A percentile compares a stretch with the other conserved stretches of the same genome.
Evolutionary conservation across 1,140 invertebrate species (phyloP).

Genomic region (Marisa cornuarietis): DNA sequence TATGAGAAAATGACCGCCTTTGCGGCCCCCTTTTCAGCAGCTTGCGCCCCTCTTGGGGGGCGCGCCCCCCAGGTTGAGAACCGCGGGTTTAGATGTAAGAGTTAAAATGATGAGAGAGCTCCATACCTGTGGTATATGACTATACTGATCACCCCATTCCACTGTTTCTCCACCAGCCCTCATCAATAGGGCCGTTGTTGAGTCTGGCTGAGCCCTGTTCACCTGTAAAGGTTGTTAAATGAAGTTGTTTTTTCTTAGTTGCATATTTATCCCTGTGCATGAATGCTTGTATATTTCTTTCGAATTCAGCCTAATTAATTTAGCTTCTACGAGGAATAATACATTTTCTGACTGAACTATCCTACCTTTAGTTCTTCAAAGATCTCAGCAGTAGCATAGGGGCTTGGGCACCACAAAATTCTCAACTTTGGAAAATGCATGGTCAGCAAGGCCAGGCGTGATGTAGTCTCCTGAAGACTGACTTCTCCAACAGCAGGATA

Average conservation of each 20-base stretch:
- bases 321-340: neutral
- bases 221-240: constrained; percentile 29
- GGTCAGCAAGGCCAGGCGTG: constrained; percentile 89
- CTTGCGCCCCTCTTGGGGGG: too few species aligned
- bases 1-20: too few species aligned
- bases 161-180: constrained; percentile 45
- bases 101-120: too few species aligned
- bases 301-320: neutral
- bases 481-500: constrained; percentile 82
- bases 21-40: too few species aligned
- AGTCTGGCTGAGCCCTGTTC: constrained; percentile 76
- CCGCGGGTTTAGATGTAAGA: too few species aligned
- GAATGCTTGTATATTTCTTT: neutral
- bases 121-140: constrained; percentile 62
- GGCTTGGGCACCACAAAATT: constrained; percentile 94
- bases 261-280: neutral
- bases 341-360: neutral
- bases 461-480: constrained; percentile 76
- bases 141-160: constrained; percentile 62
- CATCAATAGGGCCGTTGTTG: constrained; percentile 71
- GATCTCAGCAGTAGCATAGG: constrained; percentile 92
- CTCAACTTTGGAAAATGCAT: constrained; percentile 92
- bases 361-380: constrained; percentile 79
- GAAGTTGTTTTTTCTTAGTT: neutral
- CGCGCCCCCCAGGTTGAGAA: too few species aligned